Evolutionary conservation across 2,888 invertebrate genomes (phyloP).

Genomic region (Microctonus brassicae): DNA sequence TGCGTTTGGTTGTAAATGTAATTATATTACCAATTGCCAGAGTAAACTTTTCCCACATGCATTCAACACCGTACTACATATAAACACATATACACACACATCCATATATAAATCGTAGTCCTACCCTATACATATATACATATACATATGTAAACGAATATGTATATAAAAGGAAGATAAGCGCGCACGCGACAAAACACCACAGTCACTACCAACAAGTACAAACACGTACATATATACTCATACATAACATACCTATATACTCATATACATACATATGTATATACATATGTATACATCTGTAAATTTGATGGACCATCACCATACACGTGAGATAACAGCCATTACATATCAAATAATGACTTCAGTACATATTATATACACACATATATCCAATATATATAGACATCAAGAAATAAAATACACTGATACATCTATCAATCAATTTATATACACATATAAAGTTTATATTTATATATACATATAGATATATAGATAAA

Average conservation of each 20-base stretch:
- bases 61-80: neutral
- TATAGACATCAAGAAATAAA: too few species aligned
- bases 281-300: too few species aligned
- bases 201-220: neutral
- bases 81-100: neutral
- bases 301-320: neutral
- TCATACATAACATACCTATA: too few species aligned
- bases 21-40: conserved; percentile 64
- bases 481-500: conserved; percentile 8
- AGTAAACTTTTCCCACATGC: conserved; percentile 53
- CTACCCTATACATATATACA: neutral
- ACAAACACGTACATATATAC: too few species aligned
- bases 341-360: too few species aligned
- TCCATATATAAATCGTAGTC: conserved; percentile 3
- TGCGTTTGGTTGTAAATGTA: conserved; percentile 62
- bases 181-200: neutral
- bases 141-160: conserved; percentile 3
- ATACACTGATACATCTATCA: neutral
- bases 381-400: too few species aligned
- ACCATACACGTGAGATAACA: too few species aligned
- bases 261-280: too few species aligned
- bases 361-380: too few species aligned
- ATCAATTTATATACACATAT: too few species aligned
- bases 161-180: neutral
- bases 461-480: neutral